These are phyloP conservation scores for Spilogale gracilis DNA, from an alignment of 2,113 vertebrate species.

Conservation along the genomic window DNA sequence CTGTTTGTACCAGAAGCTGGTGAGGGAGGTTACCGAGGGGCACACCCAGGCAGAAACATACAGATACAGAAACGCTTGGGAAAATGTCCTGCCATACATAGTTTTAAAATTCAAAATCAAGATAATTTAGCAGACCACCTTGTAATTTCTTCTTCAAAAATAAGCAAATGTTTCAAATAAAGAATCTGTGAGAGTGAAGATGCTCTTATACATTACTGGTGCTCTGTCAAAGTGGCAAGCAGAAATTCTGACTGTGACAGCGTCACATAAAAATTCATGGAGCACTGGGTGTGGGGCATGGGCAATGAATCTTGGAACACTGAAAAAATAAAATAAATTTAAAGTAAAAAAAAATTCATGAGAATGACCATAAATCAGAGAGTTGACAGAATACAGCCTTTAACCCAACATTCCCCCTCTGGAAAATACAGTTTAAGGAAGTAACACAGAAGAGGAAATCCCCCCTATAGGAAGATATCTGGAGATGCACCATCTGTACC, in stretches of 20 bases:
- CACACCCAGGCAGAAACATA: background rate
- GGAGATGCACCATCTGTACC: background rate
- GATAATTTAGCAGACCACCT: background rate
- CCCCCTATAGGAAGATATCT: background rate
- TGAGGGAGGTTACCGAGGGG: background rate
- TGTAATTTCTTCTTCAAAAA: background rate
- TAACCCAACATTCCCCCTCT: background rate
- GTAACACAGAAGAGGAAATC: background rate
- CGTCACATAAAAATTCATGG: background rate
- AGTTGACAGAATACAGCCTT: background rate
- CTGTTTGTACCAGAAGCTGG: background rate
- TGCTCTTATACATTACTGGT: background rate
- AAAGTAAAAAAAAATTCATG: background rate
- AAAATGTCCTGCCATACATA: background rate
- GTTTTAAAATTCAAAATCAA: constrained; percentile 47
- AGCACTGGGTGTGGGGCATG: no score
- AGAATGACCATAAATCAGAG: background rate
- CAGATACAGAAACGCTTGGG: background rate
- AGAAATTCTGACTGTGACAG: background rate
- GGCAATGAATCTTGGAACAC: no score
- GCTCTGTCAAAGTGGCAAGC: background rate
- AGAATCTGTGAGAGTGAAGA: background rate
- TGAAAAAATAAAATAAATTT: no score
- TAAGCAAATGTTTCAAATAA: constrained; percentile 13
- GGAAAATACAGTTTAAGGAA: background rate